Conservation (phyloP, 92 coral and sea anemone species). For the Nematostella vectensis region DNA sequence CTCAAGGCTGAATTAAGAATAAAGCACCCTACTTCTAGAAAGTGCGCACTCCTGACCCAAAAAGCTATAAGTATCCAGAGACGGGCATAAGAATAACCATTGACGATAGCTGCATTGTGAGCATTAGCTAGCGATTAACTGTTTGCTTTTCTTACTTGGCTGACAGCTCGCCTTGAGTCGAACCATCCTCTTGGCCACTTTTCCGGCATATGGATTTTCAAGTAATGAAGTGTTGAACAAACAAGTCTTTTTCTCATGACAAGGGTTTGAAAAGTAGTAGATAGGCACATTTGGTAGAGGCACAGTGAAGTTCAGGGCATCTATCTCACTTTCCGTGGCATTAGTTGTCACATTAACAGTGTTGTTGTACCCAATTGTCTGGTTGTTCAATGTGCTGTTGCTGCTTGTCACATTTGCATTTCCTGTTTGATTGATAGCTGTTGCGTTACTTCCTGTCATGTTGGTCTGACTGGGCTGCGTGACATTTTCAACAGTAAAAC, state of each 20-base stretch:
- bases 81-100: too few species aligned
- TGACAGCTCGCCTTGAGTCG: constrained; percentile 37
- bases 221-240: constrained; percentile 4
- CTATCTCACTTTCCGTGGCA: background rate
- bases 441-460: constrained; percentile 5
- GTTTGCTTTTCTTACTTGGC: constrained; percentile 23
- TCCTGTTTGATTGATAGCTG: constrained; percentile 12
- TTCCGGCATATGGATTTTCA: constrained; percentile 36
- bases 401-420: background rate
- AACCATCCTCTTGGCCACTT: constrained; percentile 16
- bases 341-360: constrained; percentile 11
- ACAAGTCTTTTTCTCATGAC: constrained; percentile 21
- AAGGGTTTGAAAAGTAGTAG: constrained; percentile 5
- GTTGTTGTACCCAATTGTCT: constrained; percentile 5
- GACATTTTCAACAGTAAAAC: constrained; percentile 13
- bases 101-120: background rate
- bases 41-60: too few species aligned
- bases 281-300: constrained; percentile 4
- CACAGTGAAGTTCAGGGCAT: constrained; percentile 12
- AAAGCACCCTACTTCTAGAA: too few species aligned
- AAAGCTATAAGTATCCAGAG: too few species aligned
- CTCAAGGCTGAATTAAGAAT: too few species aligned
- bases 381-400: constrained; percentile 6
- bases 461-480: background rate
- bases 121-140: background rate